Evolutionary conservation across 2,797 vertebrate species (phyloP).

Genomic region (Hapalemur alaotrensis): DNA sequence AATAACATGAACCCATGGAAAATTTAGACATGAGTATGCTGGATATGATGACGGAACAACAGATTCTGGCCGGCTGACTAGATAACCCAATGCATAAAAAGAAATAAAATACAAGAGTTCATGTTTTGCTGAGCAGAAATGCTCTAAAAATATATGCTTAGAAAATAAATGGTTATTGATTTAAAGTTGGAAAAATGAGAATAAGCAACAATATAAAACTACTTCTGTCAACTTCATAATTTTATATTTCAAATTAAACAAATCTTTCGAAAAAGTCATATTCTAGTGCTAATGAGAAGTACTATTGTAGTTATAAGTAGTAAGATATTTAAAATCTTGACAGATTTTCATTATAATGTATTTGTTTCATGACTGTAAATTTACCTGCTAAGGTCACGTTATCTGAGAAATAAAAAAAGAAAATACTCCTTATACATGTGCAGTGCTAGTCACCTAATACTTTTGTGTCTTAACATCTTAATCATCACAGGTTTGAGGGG

Average conservation of each 20-base stretch:
- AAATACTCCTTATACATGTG: neutral
- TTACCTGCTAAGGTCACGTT: neutral
- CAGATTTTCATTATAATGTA: neutral
- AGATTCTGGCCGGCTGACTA: neutral
- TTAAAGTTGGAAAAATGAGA: neutral
- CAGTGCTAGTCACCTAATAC: neutral
- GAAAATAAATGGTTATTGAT: neutral
- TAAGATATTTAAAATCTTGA: neutral
- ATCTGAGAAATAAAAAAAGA: neutral
- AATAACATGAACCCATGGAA: neutral
- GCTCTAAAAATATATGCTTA: neutral
- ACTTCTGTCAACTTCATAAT: neutral
- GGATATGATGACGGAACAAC: neutral
- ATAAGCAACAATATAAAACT: neutral
- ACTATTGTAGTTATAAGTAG: neutral
- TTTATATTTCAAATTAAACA: neutral
- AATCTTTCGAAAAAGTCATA: neutral
- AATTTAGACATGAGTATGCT: neutral
- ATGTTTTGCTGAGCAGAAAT: neutral
- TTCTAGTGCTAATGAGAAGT: neutral
- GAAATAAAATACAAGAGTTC: neutral
- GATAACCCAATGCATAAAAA: neutral
- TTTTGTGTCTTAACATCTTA: neutral
- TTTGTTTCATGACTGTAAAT: constrained; percentile 15
- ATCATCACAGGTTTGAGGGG: neutral